Evolutionary conservation across 1,140 invertebrate genomes (phyloP).

Genomic region (Drosophila seguyi): DNA sequence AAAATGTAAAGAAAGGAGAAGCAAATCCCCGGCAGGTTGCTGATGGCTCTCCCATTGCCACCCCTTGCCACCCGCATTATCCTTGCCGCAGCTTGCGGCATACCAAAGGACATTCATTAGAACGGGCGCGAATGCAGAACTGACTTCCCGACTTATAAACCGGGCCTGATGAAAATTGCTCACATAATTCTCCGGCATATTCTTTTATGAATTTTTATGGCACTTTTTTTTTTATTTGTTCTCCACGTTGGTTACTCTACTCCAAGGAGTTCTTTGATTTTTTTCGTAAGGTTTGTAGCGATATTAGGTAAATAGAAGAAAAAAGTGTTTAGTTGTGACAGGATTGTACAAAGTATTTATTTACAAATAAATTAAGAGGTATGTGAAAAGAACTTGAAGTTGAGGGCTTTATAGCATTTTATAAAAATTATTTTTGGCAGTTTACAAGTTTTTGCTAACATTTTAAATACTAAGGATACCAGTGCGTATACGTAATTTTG

Average conservation of each 20-base stretch:
- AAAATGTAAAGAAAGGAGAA: neutral
- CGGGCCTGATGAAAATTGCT: slow-evolving; percentile 48
- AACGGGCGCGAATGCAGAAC: slow-evolving; percentile 22
- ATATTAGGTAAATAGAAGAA: neutral
- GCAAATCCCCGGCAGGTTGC: slow-evolving; percentile 20
- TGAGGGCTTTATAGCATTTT: neutral
- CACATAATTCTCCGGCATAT: slow-evolving; percentile 61
- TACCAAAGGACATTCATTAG: slow-evolving; percentile 45
- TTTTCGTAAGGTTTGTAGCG: neutral
- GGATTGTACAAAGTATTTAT: too few species aligned
- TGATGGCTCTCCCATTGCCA: slow-evolving; percentile 1
- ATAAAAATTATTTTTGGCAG: neutral
- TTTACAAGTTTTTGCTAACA: neutral
- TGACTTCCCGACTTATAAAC: slow-evolving; percentile 32
- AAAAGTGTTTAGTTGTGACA: too few species aligned
- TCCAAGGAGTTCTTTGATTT: neutral
- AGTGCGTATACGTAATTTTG: too few species aligned
- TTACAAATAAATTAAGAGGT: too few species aligned
- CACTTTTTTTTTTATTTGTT: neutral
- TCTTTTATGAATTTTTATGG: slow-evolving; percentile 45
- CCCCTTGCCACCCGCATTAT: neutral
- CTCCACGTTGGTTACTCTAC: neutral
- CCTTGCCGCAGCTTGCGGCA: slow-evolving; percentile 19
- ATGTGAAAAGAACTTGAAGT: too few species aligned
- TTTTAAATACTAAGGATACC: neutral